phyloP scores from a whole-genome alignment of 2,113 vertebrate species.

The Acrocephalus arundinaceus region DNA sequence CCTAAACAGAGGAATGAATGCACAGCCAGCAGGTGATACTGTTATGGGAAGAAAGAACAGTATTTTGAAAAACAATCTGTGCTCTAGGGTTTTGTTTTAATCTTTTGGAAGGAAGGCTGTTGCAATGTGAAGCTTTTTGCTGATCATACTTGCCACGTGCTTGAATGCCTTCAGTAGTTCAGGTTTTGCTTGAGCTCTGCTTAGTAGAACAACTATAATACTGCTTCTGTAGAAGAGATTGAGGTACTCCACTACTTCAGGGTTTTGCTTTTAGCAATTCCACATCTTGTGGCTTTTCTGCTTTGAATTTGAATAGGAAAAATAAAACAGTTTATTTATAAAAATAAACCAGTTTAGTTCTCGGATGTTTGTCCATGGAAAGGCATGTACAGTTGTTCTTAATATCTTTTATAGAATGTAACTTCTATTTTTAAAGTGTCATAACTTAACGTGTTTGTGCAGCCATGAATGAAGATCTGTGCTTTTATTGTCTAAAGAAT shows the following conservation, averaged over 20 bases:
- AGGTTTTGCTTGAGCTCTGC: neutral
- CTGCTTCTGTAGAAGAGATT: neutral
- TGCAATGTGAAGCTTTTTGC: neutral
- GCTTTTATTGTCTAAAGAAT: neutral
- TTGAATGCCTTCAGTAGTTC: neutral
- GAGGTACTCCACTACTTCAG: neutral
- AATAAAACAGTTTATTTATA: neutral
- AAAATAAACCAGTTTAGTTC: neutral
- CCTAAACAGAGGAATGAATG: neutral
- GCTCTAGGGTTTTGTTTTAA: neutral
- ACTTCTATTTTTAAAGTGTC: neutral
- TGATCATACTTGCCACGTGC: neutral
- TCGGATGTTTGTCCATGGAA: neutral
- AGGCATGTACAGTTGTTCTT: neutral
- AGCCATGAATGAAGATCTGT: neutral
- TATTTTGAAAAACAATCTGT: neutral
- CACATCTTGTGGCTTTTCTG: neutral
- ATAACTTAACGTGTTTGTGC: accelerated
- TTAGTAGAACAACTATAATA: neutral
- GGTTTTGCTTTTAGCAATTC: neutral
- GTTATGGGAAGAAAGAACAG: neutral
- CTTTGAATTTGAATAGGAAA: neutral
- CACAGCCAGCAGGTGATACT: neutral
- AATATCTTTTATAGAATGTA: neutral
- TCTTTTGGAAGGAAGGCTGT: neutral